These are phyloP conservation scores for Kryptopterus vitreolus DNA, from an alignment of 2,797 vertebrate genomes.

Conservation along the genomic window DNA sequence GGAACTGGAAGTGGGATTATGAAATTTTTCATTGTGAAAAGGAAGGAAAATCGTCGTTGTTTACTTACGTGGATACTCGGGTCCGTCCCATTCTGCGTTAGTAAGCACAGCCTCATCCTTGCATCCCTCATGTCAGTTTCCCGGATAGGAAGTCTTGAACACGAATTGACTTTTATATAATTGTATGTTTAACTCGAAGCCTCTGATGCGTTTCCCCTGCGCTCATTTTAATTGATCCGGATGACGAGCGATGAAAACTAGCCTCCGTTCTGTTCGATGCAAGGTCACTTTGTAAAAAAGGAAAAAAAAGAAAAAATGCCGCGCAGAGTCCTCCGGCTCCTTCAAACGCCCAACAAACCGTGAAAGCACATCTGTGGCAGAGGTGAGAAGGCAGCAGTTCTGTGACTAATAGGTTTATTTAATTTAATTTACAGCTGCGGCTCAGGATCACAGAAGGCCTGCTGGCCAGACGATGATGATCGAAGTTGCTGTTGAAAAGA, in stretches of 20 bases:
- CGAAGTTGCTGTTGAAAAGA: slow-evolving; percentile 70
- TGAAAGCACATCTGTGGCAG: slow-evolving; percentile 72
- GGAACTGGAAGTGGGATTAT: too few species aligned
- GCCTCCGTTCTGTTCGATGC: slow-evolving; percentile 63
- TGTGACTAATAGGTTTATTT: slow-evolving; percentile 80
- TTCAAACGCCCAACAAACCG: slow-evolving; percentile 68
- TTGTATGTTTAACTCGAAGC: slow-evolving; percentile 76
- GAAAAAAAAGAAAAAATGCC: too few species aligned
- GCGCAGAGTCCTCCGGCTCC: slow-evolving; percentile 62
- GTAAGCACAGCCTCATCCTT: slow-evolving; percentile 42
- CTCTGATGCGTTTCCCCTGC: slow-evolving; percentile 62
- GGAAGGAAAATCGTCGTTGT: background rate
- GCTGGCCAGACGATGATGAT: slow-evolving; percentile 70
- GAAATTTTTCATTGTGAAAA: too few species aligned
- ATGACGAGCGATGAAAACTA: slow-evolving; percentile 69
- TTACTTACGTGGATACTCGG: slow-evolving; percentile 30
- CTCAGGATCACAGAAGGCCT: slow-evolving; percentile 66
- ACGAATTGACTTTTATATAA: slow-evolving; percentile 77
- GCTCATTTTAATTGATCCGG: slow-evolving; percentile 74
- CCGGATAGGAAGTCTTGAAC: slow-evolving; percentile 64
- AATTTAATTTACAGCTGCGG: slow-evolving; percentile 74
- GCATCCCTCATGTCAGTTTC: slow-evolving; percentile 61
- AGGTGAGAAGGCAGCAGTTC: slow-evolving; percentile 72
- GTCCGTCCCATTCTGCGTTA: slow-evolving; percentile 59
- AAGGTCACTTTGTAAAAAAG: slow-evolving; percentile 72